Conservation (phyloP, 2,113 vertebrate species). For the Menidia beryllina region DNA sequence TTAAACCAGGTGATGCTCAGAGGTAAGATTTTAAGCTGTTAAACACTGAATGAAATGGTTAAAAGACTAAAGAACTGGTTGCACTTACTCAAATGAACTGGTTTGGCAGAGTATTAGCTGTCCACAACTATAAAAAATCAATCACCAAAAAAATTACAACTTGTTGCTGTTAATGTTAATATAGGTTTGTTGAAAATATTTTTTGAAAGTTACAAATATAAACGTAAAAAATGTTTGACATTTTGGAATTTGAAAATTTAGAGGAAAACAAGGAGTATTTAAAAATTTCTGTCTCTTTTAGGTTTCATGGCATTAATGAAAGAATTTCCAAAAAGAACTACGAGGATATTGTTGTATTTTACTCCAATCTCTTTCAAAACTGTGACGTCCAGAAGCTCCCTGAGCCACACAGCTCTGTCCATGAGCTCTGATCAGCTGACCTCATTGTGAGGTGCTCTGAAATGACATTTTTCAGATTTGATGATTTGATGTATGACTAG, state of each 20-base stretch:
- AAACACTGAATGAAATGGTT: background rate
- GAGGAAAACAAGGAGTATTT: background rate
- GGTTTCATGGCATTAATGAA: conserved; percentile 94
- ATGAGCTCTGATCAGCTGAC: conserved; percentile 83
- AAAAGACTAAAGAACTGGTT: background rate
- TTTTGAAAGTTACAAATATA: too few species aligned
- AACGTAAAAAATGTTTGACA: too few species aligned
- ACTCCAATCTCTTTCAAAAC: conserved; percentile 91
- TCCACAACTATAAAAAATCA: too few species aligned
- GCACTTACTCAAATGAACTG: background rate
- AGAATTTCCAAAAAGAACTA: conserved; percentile 89
- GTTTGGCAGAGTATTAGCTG: background rate
- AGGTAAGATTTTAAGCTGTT: conserved; percentile 77
- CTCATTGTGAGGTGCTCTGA: too few species aligned
- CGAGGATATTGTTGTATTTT: conserved; percentile 86
- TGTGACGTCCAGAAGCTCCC: conserved; percentile 82
- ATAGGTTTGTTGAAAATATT: background rate
- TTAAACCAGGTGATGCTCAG: conserved; percentile 77
- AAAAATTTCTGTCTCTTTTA: conserved; percentile 17
- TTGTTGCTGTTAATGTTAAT: background rate
- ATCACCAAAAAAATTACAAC: conserved; percentile 2
- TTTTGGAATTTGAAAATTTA: background rate
- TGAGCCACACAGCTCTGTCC: conserved; percentile 75
- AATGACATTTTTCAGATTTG: background rate
- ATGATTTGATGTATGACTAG: background rate